Evolutionary conservation across 2,113 vertebrate genomes (phyloP).

Genomic region (Pica pica): DNA sequence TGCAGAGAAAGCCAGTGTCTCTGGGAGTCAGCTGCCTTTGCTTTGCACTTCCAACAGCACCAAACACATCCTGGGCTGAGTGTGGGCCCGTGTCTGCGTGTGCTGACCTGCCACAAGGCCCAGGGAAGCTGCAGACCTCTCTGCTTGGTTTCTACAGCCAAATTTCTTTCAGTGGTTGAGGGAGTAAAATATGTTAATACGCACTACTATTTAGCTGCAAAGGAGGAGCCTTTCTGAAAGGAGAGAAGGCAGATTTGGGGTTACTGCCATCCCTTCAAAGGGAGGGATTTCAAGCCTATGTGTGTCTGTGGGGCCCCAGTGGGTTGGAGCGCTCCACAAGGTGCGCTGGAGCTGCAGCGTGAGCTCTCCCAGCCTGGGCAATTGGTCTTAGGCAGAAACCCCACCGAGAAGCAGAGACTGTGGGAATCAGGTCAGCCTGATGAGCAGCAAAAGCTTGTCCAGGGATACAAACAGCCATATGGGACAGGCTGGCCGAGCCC

Average conservation of each 20-base stretch:
- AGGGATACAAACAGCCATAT: background rate
- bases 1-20: background rate
- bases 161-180: background rate
- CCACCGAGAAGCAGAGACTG: background rate
- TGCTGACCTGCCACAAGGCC: background rate
- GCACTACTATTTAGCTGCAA: background rate
- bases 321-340: background rate
- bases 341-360: background rate
- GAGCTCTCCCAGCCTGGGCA: background rate
- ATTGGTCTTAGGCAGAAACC: background rate
- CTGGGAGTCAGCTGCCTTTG: background rate
- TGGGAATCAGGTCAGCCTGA: conserved; percentile 9
- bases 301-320: background rate
- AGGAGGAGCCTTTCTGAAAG: background rate
- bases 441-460: background rate
- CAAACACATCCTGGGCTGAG: background rate
- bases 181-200: background rate
- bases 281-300: background rate
- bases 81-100: accelerated
- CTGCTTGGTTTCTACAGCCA: background rate
- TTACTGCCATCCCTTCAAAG: background rate
- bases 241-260: background rate
- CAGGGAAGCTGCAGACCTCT: background rate
- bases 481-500: background rate
- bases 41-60: background rate